Evolutionary conservation across 2,888 invertebrate genomes (phyloP).

Genomic region (Mayetiola destructor): DNA sequence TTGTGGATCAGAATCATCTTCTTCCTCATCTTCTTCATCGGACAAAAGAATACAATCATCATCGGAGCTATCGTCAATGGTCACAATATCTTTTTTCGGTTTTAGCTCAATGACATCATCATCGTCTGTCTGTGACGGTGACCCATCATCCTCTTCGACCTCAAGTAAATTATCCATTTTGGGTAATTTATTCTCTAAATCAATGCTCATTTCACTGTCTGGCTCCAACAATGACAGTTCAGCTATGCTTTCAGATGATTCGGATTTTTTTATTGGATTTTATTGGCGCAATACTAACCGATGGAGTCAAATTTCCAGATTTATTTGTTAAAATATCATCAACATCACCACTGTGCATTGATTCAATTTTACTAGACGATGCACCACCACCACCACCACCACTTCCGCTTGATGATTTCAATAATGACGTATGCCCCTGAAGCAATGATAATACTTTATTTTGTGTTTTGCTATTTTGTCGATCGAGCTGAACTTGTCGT

Average conservation of each 20-base stretch:
- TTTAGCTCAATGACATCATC: slow-evolving; percentile 8
- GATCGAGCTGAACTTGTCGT: slow-evolving; percentile 60
- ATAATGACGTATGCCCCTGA: slow-evolving; percentile 47
- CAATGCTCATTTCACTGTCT: background rate
- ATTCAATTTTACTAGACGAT: slow-evolving; percentile 23
- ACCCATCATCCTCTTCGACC: background rate
- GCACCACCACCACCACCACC: no score
- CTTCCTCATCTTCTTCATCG: slow-evolving; percentile 62
- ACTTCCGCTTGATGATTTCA: background rate
- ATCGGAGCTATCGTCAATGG: slow-evolving; percentile 60
- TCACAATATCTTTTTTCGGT: slow-evolving; percentile 39
- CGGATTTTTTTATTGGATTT: slow-evolving; percentile 12
- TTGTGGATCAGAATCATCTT: slow-evolving; percentile 69
- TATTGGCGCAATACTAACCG: slow-evolving; percentile 39
- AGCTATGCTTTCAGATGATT: slow-evolving; percentile 16
- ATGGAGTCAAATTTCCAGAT: slow-evolving; percentile 30
- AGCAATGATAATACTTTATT: slow-evolving; percentile 54
- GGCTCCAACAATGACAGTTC: background rate
- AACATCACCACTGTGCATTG: slow-evolving; percentile 19
- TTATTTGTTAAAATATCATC: slow-evolving; percentile 22
- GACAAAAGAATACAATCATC: slow-evolving; percentile 70
- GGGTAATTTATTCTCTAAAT: background rate
- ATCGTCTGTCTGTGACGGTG: background rate
- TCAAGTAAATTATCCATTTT: background rate
- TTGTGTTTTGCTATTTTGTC: slow-evolving; percentile 52